Conservation (phyloP, 2,888 invertebrate species). For the Bugulina stolonifera region DNA sequence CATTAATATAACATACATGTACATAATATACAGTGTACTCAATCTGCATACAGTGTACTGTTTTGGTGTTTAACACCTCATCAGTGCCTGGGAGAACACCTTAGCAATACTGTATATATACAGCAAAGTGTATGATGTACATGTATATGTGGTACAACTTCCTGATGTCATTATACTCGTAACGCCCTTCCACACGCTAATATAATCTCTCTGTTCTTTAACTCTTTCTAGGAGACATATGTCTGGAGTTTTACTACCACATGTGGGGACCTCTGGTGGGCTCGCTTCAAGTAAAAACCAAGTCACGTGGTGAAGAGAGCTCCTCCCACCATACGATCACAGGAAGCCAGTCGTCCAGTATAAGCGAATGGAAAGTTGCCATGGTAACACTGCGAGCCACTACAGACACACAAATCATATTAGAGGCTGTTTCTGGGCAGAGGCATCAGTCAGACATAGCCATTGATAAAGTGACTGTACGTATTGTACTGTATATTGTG, state of each 20-base stretch:
- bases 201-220: too few species aligned
- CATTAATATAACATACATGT: too few species aligned
- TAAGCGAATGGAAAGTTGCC: not conserved
- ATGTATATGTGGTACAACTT: too few species aligned
- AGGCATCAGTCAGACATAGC: conserved; percentile 18
- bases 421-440: conserved; percentile 7
- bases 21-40: too few species aligned
- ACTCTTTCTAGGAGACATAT: not conserved
- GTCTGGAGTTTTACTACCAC: conserved; percentile 21
- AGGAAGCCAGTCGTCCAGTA: not conserved
- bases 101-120: too few species aligned
- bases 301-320: not conserved
- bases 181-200: too few species aligned
- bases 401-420: not conserved
- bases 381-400: not conserved
- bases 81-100: too few species aligned
- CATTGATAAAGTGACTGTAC: conserved; percentile 3
- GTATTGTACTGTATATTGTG: too few species aligned
- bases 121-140: too few species aligned
- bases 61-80: too few species aligned
- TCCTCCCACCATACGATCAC: not conserved
- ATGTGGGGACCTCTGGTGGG: not conserved
- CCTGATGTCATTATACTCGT: too few species aligned
- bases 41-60: too few species aligned
- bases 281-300: not conserved